These are phyloP conservation scores for Coregonus ussuriensis DNA, from an alignment of 2,797 vertebrate genomes.

Conservation along the genomic window DNA sequence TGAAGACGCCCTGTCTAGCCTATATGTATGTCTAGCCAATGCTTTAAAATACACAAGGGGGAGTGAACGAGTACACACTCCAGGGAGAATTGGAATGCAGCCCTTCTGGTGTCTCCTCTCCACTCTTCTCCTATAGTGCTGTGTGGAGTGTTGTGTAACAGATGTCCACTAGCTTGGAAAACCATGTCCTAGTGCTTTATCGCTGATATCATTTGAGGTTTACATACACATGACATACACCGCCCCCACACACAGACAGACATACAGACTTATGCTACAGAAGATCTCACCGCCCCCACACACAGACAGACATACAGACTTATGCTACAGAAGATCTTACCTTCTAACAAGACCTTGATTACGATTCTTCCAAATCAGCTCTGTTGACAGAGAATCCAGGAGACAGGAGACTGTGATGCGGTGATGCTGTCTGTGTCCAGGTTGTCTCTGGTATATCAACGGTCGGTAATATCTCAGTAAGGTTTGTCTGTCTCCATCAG, in stretches of 20 bases:
- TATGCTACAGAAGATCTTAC: background rate
- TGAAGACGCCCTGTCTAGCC: background rate
- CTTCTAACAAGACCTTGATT: background rate
- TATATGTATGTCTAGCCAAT: background rate
- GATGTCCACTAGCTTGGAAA: slow-evolving; percentile 19
- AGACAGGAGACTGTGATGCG: background rate
- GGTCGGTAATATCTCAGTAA: background rate
- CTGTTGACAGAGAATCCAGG: slow-evolving; percentile 22
- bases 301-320: too few species aligned
- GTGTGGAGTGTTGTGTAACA: slow-evolving; percentile 53
- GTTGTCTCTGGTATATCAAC: background rate
- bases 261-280: background rate
- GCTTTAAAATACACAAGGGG: background rate
- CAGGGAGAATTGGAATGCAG: background rate
- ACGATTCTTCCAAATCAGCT: background rate
- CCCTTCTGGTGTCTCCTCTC: background rate
- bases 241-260: background rate
- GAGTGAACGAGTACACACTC: background rate
- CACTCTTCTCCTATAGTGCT: background rate
- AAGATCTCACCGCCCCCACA: background rate
- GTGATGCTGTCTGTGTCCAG: background rate
- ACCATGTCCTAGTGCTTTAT: slow-evolving; percentile 40
- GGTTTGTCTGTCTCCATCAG: slow-evolving; percentile 33
- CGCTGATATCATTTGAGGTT: background rate
- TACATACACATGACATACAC: background rate